Evolutionary conservation across 2,113 vertebrate species (phyloP), one percentile per base, ranked within the genome.

Genomic region (Tychaedon coryphoeus): DNA sequence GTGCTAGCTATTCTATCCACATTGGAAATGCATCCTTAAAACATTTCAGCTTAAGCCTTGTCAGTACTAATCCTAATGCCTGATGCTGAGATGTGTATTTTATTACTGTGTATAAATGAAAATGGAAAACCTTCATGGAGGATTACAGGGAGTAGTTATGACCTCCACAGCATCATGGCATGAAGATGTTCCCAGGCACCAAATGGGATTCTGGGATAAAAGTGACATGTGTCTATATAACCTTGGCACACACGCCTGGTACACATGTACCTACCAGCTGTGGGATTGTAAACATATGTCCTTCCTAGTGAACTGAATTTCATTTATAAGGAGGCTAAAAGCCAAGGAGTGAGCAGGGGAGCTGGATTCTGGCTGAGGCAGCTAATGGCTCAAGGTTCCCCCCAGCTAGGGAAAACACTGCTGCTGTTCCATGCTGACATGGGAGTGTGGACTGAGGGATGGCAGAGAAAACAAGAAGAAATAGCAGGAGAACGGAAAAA

Each of bases 1-100:
- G 31, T 47, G 65, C 76, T 78, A 94, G 89, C 96, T 90, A 42
- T 94, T 97, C 95, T 90, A 56, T 74, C 91, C 79, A 75, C 94
- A 97, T 86, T 3, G 13, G 84, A 97, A 97, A 95, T 56, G 86
- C 96, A 95, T 96, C 92, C 95, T 92, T 91, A 90, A 90, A 97
- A 94, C 94, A 93, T 97, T 97, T 92, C 84, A 88, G 91, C 57
- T 70, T 96, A 97, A 98, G 96, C 94, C 87, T 96, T 96, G 96
- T 90, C 96, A 92, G 90, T 95, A 86, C 95, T 98, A 98, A 98
- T 98, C 97, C 97, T 95, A 95, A 97, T 92, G 96, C 96, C 86
- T 96, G 97, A 97, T 97, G 97, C 97, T 79, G 95, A 96, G 96
- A 97, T 97, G 98, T 96, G 96, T 94, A 64, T 95, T 97, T 91